Evolutionary conservation across 2,113 vertebrate genomes (phyloP).

Genomic region (Ochotona princeps): DNA sequence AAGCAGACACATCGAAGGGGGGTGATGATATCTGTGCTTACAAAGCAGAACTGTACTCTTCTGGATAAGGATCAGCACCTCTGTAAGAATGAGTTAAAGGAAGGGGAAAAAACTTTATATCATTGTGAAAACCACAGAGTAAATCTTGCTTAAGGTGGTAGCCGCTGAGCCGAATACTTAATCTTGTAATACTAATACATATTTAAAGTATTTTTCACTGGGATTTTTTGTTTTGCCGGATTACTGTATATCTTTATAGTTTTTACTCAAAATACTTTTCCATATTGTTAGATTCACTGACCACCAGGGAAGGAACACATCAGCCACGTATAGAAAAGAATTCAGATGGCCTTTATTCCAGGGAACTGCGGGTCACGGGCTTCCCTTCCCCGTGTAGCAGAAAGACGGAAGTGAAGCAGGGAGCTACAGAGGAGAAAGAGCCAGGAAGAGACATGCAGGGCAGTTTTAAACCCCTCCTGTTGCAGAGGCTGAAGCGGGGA

Average conservation of each 20-base stretch:
- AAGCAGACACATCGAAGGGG: constrained; percentile 38
- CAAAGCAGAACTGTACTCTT: neutral
- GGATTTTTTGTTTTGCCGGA: neutral
- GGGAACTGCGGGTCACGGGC: too few relatives aligned
- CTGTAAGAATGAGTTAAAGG: constrained; percentile 19
- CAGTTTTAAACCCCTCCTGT: too few relatives aligned
- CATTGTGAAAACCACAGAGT: neutral
- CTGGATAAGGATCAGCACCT: neutral
- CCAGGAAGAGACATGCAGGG: too few relatives aligned
- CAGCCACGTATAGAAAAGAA: too few relatives aligned
- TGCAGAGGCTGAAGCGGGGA: too few relatives aligned
- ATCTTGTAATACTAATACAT: neutral
- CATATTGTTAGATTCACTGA: too few relatives aligned
- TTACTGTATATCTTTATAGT: neutral
- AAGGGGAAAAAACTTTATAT: neutral
- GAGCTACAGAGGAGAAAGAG: too few relatives aligned
- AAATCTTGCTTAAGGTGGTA: neutral
- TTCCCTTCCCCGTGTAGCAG: too few relatives aligned
- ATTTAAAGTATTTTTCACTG: neutral
- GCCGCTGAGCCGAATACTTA: neutral
- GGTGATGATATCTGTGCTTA: neutral
- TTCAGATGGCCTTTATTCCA: too few relatives aligned
- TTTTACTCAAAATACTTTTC: neutral
- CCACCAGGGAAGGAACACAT: too few relatives aligned
- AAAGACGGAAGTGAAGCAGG: too few relatives aligned